Evolutionary conservation across 2,888 invertebrate genomes (phyloP).

Genomic region (Lepidochitona cinerea): DNA sequence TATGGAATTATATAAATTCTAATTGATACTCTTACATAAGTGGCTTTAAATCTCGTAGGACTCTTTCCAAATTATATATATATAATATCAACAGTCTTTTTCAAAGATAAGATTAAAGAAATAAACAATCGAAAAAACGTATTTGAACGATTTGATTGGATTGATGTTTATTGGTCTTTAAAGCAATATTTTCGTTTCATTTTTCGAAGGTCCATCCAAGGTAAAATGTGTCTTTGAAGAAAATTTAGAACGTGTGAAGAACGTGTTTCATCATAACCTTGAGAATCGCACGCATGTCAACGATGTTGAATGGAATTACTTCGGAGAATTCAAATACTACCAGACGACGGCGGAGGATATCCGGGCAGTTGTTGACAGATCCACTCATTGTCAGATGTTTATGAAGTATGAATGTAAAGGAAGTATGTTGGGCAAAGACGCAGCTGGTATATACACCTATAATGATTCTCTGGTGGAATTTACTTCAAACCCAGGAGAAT

Average conservation of each 20-base stretch:
- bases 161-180: too few species aligned
- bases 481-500: neutral
- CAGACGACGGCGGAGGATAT: neutral
- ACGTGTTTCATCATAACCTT: conserved; percentile 28
- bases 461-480: neutral
- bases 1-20: too few species aligned
- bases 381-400: neutral
- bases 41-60: too few species aligned
- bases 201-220: conserved; percentile 11
- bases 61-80: too few species aligned
- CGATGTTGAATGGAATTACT: neutral
- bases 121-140: too few species aligned
- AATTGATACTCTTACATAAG: too few species aligned
- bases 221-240: conserved; percentile 30
- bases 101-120: too few species aligned
- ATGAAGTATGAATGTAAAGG: neutral
- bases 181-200: neutral
- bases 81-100: too few species aligned
- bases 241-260: conserved; percentile 2
- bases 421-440: neutral
- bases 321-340: neutral
- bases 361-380: neutral
- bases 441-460: neutral
- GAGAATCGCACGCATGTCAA: conserved; percentile 10
- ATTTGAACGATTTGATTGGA: too few species aligned